Conservation (phyloP, 2,888 invertebrate genomes). For the Julus scandinavius region DNA sequence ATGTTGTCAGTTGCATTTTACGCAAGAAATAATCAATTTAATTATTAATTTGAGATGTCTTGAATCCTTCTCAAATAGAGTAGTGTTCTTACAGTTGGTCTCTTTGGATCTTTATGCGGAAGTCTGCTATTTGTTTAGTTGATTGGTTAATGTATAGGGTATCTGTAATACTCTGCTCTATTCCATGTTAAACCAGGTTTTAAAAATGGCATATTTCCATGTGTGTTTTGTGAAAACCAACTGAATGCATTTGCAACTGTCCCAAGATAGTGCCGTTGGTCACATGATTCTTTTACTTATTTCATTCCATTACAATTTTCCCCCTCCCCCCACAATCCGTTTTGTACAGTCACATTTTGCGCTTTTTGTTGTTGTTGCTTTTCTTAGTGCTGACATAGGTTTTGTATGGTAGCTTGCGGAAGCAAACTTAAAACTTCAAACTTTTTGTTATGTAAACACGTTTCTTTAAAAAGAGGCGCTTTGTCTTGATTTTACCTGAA, state of each 20-base stretch:
- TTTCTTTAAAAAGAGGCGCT: background rate
- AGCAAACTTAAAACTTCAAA: background rate
- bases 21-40: background rate
- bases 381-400: background rate
- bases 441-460: background rate
- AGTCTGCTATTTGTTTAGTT: background rate
- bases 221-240: background rate
- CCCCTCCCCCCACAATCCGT: background rate
- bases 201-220: background rate
- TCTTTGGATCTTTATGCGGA: background rate
- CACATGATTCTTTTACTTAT: slow-evolving; percentile 18
- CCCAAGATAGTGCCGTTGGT: slow-evolving; percentile 10
- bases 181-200: background rate
- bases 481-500: background rate
- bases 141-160: background rate
- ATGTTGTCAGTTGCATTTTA: background rate
- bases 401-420: slow-evolving; percentile 17
- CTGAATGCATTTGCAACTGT: slow-evolving; percentile 1
- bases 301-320: background rate
- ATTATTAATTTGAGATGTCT: background rate
- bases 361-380: background rate
- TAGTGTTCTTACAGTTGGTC: background rate
- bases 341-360: background rate
- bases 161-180: background rate
- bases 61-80: background rate